Percentiles rank a stretch among this genome's conserved stretches.
Evolutionary conservation across 2,113 vertebrate species (phyloP).

Genomic region (Ameiurus melas): DNA sequence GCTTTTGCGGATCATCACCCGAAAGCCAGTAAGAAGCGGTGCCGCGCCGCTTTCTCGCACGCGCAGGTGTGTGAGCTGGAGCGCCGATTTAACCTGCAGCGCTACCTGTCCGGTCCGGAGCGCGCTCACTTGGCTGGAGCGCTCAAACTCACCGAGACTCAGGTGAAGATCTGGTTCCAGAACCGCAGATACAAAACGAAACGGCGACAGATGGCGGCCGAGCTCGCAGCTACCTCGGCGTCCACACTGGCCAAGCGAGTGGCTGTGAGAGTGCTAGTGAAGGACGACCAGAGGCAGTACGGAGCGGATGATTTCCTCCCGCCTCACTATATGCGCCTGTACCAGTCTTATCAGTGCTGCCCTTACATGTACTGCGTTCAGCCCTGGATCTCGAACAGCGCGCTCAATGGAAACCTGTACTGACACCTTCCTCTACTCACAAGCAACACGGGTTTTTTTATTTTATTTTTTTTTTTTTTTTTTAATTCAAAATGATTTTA

Average conservation of each 20-base stretch:
- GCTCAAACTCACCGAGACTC: slow-evolving; percentile 79
- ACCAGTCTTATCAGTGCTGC: slow-evolving; percentile 68
- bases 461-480: too few species aligned
- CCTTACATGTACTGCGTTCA: slow-evolving; percentile 71
- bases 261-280: slow-evolving; percentile 75
- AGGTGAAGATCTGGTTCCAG: slow-evolving; percentile 84
- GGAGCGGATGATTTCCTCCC: slow-evolving; percentile 52
- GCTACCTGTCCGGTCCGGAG: slow-evolving; percentile 77
- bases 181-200: slow-evolving; percentile 83
- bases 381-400: slow-evolving; percentile 61
- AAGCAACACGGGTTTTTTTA: background rate
- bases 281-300: slow-evolving; percentile 69
- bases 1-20: slow-evolving; percentile 44
- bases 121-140: slow-evolving; percentile 71
- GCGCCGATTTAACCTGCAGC: slow-evolving; percentile 73
- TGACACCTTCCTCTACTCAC: slow-evolving; percentile 35
- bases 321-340: slow-evolving; percentile 62
- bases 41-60: slow-evolving; percentile 78
- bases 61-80: slow-evolving; percentile 78
- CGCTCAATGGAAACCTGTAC: slow-evolving; percentile 56
- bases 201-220: slow-evolving; percentile 68
- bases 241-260: slow-evolving; percentile 66
- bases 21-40: slow-evolving; percentile 71
- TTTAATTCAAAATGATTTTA: background rate
- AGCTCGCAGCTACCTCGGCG: slow-evolving; percentile 50